These are phyloP conservation scores for Thera britannica DNA, from an alignment of 2,888 invertebrate genomes.

Conservation along the genomic window DNA sequence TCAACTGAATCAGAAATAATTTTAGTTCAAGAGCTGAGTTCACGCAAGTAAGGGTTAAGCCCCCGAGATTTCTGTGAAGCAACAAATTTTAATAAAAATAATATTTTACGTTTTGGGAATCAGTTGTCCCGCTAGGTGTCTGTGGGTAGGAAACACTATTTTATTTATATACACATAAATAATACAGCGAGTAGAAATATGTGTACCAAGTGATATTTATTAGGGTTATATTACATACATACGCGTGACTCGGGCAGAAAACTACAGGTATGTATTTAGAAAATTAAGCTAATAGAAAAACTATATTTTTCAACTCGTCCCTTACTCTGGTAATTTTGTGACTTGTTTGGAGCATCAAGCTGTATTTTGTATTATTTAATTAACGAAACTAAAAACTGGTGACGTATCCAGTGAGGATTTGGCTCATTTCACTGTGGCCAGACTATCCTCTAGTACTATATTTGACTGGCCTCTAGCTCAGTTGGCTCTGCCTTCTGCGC, in stretches of 20 bases:
- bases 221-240: conserved; percentile 70
- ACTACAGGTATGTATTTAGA: conserved; percentile 42
- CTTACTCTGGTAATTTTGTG: too few relatives aligned
- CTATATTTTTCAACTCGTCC: too few relatives aligned
- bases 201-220: conserved; percentile 72
- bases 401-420: too few relatives aligned
- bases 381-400: too few relatives aligned
- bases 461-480: too few relatives aligned
- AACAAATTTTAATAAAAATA: conserved; percentile 32
- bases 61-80: conserved; percentile 8
- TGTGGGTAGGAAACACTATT: conserved; percentile 39
- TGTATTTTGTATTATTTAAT: too few relatives aligned
- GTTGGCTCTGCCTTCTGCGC: too few relatives aligned
- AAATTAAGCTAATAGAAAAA: not conserved
- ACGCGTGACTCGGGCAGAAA: conserved; percentile 59
- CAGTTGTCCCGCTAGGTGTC: conserved; percentile 38
- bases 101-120: conserved; percentile 35
- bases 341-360: too few relatives aligned
- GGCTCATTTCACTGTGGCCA: too few relatives aligned
- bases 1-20: too few relatives aligned
- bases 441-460: too few relatives aligned
- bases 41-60: conserved; percentile 10
- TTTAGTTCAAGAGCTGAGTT: not conserved
- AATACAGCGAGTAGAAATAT: conserved; percentile 60
- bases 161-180: conserved; percentile 45